Evolutionary conservation across 2,113 vertebrate genomes (phyloP).

Genomic region (Thinocorus orbignyianus): DNA sequence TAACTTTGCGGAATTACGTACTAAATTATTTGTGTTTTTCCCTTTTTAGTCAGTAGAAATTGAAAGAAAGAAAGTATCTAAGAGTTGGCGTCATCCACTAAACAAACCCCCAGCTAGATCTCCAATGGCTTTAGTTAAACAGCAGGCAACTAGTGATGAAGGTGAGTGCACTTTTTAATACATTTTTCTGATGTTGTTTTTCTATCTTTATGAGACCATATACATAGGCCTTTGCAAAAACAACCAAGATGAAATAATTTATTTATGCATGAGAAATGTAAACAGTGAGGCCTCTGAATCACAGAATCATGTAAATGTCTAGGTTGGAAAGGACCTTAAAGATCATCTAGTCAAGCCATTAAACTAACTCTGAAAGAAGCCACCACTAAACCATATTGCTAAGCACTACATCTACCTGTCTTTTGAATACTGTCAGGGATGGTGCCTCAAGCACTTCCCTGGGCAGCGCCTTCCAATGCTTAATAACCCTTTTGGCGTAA

Average conservation of each 20-base stretch:
- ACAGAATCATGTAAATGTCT: no score
- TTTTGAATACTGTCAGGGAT: no score
- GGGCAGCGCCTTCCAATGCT: no score
- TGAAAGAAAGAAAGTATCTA: slow-evolving; percentile 68
- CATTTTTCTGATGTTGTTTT: background rate
- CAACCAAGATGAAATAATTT: background rate
- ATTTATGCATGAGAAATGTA: background rate
- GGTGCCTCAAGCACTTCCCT: no score
- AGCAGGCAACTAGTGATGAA: slow-evolving; percentile 86
- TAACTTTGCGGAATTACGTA: background rate
- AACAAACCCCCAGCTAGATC: slow-evolving; percentile 86
- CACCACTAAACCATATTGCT: no score
- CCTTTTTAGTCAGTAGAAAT: slow-evolving; percentile 35
- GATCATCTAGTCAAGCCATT: no score
- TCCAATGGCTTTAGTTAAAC: slow-evolving; percentile 89
- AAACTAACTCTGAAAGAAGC: no score
- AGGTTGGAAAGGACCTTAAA: no score
- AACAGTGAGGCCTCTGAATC: background rate
- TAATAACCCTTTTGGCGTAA: no score
- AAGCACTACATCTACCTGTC: no score
- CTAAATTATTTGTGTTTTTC: background rate
- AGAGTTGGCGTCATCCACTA: slow-evolving; percentile 78
- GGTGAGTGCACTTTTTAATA: slow-evolving; percentile 71
- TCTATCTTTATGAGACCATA: background rate
- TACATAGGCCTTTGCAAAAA: background rate